These are phyloP conservation scores for Glyphotaelius pellucidus DNA, from an alignment of 2,888 invertebrate species.

Conservation along the genomic window DNA sequence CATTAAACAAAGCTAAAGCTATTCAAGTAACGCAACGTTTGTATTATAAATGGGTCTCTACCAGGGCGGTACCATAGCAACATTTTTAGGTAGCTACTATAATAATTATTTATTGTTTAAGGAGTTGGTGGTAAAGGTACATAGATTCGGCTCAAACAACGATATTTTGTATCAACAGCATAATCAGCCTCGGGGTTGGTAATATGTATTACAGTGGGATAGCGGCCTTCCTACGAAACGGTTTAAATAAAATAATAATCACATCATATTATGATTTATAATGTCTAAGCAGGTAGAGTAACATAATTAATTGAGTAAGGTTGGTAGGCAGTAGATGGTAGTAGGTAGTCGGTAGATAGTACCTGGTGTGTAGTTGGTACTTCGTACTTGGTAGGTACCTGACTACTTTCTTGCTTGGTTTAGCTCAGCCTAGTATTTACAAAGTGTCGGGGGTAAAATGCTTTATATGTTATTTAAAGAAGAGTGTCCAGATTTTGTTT, in stretches of 20 bases:
- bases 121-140: not conserved
- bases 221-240: not conserved
- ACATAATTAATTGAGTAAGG: not conserved
- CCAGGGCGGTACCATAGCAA: not conserved
- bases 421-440: not conserved
- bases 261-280: not conserved
- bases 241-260: not conserved
- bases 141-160: not conserved
- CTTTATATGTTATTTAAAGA: no score
- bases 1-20: not conserved
- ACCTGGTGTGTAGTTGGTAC: not conserved
- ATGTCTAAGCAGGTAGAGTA: not conserved
- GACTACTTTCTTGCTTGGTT: not conserved
- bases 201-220: not conserved
- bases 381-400: not conserved
- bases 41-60: not conserved
- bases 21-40: not conserved
- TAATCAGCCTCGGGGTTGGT: not conserved
- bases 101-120: not conserved
- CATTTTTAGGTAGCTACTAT: not conserved
- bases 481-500: no score
- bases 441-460: no score
- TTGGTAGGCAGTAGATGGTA: not conserved
- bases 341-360: no score
- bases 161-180: not conserved